Evolutionary conservation across 2,797 vertebrate species (phyloP).

Genomic region (Myotis myotis): DNA sequence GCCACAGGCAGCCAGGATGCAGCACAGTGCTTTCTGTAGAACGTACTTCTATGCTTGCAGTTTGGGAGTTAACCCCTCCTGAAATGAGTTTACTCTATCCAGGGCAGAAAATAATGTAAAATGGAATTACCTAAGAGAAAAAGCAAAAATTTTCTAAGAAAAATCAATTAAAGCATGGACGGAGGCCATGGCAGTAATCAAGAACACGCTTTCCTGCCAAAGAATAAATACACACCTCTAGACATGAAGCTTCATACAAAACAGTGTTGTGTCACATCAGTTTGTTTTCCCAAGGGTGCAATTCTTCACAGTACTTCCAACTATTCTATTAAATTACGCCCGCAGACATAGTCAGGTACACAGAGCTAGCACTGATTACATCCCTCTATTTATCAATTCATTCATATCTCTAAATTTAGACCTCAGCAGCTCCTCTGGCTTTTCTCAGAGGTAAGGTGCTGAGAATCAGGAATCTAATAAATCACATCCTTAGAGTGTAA

Average conservation of each 20-base stretch:
- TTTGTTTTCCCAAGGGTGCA: not conserved
- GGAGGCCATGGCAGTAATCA: not conserved
- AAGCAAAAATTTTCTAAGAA: constrained; percentile 36
- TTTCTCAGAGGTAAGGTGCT: not conserved
- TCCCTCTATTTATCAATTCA: not conserved
- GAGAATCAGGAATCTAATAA: not conserved
- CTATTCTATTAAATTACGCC: not conserved
- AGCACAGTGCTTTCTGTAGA: not conserved
- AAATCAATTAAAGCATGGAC: constrained; percentile 50
- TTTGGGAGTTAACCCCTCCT: not conserved
- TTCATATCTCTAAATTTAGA: not conserved
- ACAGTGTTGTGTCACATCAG: not conserved
- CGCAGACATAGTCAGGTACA: not conserved
- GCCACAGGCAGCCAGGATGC: not conserved
- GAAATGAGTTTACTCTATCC: not conserved
- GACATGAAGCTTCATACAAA: not conserved
- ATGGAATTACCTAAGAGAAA: not conserved
- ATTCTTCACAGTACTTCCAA: not conserved
- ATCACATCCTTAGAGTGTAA: not conserved
- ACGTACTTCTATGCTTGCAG: not conserved
- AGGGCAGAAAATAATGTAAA: not conserved
- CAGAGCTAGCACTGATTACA: not conserved
- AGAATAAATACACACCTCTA: not conserved
- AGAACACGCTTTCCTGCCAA: not conserved
- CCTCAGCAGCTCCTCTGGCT: not conserved